A percentile compares a stretch with the other conserved stretches of the same genome.
These are phyloP conservation scores for Drosophila ogumai DNA, from an alignment of 1,140 invertebrate species.

Conservation along the genomic window DNA sequence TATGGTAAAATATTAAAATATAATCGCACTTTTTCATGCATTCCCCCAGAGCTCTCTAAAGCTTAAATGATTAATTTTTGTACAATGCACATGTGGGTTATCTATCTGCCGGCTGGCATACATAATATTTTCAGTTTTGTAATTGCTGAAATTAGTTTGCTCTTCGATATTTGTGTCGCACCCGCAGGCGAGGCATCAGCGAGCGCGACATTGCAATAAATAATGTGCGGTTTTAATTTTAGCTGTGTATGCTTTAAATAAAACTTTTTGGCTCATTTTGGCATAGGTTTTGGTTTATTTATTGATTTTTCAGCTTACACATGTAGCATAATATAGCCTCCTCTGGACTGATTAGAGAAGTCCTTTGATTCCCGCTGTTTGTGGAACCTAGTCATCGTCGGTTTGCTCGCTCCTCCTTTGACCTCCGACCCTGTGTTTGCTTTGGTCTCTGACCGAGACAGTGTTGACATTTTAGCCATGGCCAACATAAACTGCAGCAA, in stretches of 20 bases:
- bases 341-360: slow-evolving; percentile 48
- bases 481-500: slow-evolving; percentile 25
- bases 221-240: slow-evolving; percentile 71
- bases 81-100: slow-evolving; percentile 20
- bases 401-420: slow-evolving; percentile 8
- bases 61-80: slow-evolving; percentile 26
- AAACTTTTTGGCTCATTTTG: slow-evolving; percentile 48
- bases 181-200: slow-evolving; percentile 38
- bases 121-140: slow-evolving; percentile 47
- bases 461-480: slow-evolving; percentile 23
- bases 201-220: slow-evolving; percentile 46
- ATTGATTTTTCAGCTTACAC: slow-evolving; percentile 50
- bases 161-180: slow-evolving; percentile 34
- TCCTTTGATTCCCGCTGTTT: slow-evolving; percentile 21
- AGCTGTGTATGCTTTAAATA: slow-evolving; percentile 66
- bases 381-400: neutral
- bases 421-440: slow-evolving; percentile 20
- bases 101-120: slow-evolving; percentile 19
- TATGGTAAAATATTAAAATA: neutral
- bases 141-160: slow-evolving; percentile 51
- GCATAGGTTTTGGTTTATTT: slow-evolving; percentile 36
- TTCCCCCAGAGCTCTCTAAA: neutral
- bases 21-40: neutral
- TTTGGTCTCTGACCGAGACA: slow-evolving; percentile 17
- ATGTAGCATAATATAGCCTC: neutral